Evolutionary conservation across 1,140 invertebrate genomes (phyloP).

Genomic region (Asbolus verrucosus): DNA sequence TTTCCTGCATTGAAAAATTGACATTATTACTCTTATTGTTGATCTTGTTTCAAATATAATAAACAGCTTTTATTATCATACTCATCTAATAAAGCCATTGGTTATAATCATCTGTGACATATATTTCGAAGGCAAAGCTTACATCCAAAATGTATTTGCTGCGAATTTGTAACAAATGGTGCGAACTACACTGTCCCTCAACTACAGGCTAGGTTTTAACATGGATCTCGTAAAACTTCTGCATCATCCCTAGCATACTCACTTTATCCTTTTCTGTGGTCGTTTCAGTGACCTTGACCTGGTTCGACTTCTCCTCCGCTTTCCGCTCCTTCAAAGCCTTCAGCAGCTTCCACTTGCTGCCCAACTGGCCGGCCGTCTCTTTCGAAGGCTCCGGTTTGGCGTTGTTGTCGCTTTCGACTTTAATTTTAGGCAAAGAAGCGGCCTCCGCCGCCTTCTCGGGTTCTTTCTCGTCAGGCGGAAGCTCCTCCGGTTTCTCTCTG

Average conservation of each 20-base stretch:
- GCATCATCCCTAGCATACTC: constrained; percentile 69
- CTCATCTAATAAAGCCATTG: constrained; percentile 8
- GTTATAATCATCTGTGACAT: constrained; percentile 15
- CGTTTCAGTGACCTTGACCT: constrained; percentile 72
- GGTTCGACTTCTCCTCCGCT: constrained; percentile 82
- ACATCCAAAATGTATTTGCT: constrained; percentile 25
- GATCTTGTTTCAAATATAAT: too few species aligned
- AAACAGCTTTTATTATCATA: neutral
- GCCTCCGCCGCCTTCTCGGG: constrained; percentile 22
- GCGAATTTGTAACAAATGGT: constrained; percentile 41
- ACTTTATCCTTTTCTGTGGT: constrained; percentile 77
- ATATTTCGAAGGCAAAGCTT: constrained; percentile 43
- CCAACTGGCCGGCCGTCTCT: constrained; percentile 68
- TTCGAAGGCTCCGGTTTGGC: constrained; percentile 64
- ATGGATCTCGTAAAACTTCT: constrained; percentile 74
- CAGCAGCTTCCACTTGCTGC: constrained; percentile 90
- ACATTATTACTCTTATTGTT: neutral
- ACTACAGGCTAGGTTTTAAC: constrained; percentile 69
- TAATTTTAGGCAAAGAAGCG: constrained; percentile 68
- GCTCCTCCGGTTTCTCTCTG: constrained; percentile 57
- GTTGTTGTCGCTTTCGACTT: constrained; percentile 65
- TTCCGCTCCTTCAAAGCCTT: constrained; percentile 91
- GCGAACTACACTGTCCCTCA: constrained; percentile 26
- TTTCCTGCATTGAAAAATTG: constrained; percentile 42
- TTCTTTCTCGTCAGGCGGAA: constrained; percentile 54